phyloP scores from a whole-genome alignment of 1,140 invertebrate genomes.

The Danaus plexippus region DNA sequence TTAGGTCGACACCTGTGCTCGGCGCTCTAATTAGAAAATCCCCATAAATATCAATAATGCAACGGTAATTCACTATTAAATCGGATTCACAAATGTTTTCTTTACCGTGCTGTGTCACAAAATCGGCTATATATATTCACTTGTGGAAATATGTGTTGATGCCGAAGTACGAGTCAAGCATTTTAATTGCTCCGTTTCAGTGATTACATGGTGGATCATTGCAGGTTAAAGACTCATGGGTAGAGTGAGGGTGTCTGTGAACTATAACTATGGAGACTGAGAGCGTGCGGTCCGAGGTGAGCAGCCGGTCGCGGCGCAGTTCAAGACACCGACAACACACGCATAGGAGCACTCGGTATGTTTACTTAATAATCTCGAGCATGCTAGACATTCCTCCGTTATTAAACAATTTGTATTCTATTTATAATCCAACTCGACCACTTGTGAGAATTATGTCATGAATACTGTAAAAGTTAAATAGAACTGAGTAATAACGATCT shows the following conservation, averaged over 20 bases:
- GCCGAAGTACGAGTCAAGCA: conserved; percentile 27
- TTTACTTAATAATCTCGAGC: conserved; percentile 25
- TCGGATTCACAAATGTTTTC: too few species aligned
- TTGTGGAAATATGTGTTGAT: too few species aligned
- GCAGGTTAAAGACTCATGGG: conserved; percentile 52
- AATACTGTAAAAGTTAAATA: too few species aligned
- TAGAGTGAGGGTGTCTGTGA: conserved; percentile 30
- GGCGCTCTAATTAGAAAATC: conserved; percentile 55
- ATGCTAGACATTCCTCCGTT: too few species aligned
- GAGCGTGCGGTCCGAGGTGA: conserved; percentile 76
- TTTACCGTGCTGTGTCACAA: too few species aligned
- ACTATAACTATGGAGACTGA: conserved; percentile 74
- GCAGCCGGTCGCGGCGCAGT: conserved; percentile 73
- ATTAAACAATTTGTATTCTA: too few species aligned
- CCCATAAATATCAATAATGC: conserved; percentile 48
- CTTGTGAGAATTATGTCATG: too few species aligned
- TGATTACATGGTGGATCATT: conserved; percentile 50
- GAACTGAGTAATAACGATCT: too few species aligned
- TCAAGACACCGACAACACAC: conserved; percentile 74
- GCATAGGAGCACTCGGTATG: conserved; percentile 74
- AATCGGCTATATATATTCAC: too few species aligned
- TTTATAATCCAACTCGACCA: too few species aligned
- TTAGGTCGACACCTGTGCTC: conserved; percentile 42
- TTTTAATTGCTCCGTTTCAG: conserved; percentile 60
- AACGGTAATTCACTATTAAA: conserved; percentile 33